Conservation (phyloP, 2,888 invertebrate species). For the Tillus elongatus region DNA sequence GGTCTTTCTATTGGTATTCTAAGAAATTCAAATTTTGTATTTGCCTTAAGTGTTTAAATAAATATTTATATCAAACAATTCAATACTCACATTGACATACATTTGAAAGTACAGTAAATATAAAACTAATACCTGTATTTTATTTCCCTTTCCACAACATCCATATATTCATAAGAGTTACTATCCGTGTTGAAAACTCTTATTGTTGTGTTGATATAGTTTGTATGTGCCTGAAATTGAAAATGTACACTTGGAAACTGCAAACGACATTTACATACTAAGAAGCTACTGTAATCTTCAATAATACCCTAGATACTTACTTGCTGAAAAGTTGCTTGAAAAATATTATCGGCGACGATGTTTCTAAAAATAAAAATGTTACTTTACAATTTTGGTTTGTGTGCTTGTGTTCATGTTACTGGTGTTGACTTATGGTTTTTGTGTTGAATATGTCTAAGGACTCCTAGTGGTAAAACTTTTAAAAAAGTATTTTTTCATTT, state of each 20-base stretch:
- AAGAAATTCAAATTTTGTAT: too few relatives aligned
- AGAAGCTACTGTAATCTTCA: too few relatives aligned
- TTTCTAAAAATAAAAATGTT: conserved; percentile 67
- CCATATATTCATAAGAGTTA: conserved; percentile 19
- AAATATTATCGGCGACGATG: conserved; percentile 84
- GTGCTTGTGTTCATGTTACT: too few relatives aligned
- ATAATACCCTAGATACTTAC: conserved; percentile 41
- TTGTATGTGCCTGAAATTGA: conserved; percentile 62
- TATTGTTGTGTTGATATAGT: conserved; percentile 46
- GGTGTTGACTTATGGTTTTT: not conserved
- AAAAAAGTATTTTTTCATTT: not conserved
- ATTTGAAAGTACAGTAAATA: too few relatives aligned
- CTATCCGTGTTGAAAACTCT: conserved; percentile 40
- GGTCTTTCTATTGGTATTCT: too few relatives aligned
- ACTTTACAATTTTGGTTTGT: too few relatives aligned
- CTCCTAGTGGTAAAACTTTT: not conserved
- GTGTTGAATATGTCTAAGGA: not conserved
- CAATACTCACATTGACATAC: too few relatives aligned
- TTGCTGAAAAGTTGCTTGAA: conserved; percentile 83
- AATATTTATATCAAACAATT: too few relatives aligned
- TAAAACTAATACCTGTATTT: conserved; percentile 37
- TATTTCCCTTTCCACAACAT: conserved; percentile 38
- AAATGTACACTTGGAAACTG: too few relatives aligned
- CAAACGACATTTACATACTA: too few relatives aligned
- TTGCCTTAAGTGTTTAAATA: too few relatives aligned